A percentile compares a stretch with the other conserved stretches of the same genome.
phyloP scores from a whole-genome alignment of 1,140 invertebrate species.

The Hydropsyche tenuis region DNA sequence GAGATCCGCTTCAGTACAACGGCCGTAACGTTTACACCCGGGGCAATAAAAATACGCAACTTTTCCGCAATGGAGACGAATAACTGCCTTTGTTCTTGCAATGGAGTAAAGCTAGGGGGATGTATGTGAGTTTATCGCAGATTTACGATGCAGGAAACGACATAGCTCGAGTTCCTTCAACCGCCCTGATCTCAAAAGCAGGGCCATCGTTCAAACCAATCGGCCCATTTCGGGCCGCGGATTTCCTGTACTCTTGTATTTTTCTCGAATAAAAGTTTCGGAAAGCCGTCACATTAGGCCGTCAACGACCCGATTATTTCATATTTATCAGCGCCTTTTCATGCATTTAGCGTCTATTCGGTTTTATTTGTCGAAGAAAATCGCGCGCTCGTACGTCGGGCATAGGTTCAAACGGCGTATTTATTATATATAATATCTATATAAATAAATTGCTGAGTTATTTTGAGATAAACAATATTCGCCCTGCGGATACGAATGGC shows the following conservation, averaged over 20 bases:
- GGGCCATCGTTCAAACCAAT: not conserved
- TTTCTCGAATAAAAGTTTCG: too few relatives aligned
- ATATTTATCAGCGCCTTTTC: not conserved
- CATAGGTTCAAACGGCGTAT: not conserved
- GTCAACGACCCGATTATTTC: conserved; percentile 2
- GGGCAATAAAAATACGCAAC: conserved; percentile 1
- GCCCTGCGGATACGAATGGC: conserved; percentile 27
- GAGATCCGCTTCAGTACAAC: too few relatives aligned
- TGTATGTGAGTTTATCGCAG: not conserved
- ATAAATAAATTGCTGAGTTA: conserved; percentile 9
- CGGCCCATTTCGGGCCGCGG: not conserved
- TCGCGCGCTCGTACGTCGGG: not conserved
- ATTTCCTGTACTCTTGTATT: too few relatives aligned
- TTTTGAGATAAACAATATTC: conserved; percentile 18
- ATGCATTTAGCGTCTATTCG: not conserved
- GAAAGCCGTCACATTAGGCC: not conserved
- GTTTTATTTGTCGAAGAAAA: conserved; percentile 1
- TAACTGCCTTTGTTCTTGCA: conserved; percentile 22
- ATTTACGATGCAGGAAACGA: conserved; percentile 19
- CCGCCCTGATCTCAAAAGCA: not conserved
- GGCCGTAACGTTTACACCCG: not conserved
- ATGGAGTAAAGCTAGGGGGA: too few relatives aligned
- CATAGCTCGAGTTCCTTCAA: not conserved
- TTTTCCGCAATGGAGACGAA: not conserved
- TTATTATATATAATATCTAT: too few relatives aligned